These are phyloP conservation scores for Ardeotis arabs DNA, from an alignment of 2,113 vertebrate species.

Conservation along the genomic window DNA sequence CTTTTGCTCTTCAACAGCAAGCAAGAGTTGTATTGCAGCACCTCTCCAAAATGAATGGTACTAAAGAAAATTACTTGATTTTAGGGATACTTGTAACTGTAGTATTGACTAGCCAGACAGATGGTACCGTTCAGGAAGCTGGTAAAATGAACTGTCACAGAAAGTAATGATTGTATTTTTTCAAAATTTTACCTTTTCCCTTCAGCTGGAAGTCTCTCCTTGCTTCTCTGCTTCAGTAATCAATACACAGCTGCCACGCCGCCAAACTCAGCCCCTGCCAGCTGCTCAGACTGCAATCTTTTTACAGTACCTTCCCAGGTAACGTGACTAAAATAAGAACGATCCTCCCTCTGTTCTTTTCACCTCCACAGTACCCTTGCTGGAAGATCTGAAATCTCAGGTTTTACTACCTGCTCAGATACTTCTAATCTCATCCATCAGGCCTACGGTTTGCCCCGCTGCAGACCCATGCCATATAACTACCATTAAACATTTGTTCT, in stretches of 20 bases:
- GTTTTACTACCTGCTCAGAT: not conserved
- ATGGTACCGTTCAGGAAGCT: not conserved
- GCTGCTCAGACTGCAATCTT: not conserved
- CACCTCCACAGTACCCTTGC: not conserved
- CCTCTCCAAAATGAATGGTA: not conserved
- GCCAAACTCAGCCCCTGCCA: not conserved
- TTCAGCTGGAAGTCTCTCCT: not conserved
- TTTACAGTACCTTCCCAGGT: not conserved
- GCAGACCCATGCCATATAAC: rapidly evolving
- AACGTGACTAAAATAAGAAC: not conserved
- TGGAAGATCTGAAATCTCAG: not conserved
- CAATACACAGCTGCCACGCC: not conserved
- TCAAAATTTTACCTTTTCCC: not conserved
- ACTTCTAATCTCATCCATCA: not conserved
- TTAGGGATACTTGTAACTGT: not conserved
- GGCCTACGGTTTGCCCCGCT: not conserved
- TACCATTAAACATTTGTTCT: not conserved
- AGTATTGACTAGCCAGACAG: not conserved
- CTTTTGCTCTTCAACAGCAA: not conserved
- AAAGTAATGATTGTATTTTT: not conserved
- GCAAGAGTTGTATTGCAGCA: not conserved
- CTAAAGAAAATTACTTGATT: not conserved
- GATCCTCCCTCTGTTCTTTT: not conserved
- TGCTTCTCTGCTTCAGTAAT: not conserved
- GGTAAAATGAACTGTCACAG: not conserved